Evolutionary conservation across 2,113 vertebrate species (phyloP).

Genomic region (Phalacrocorax pelagicus): DNA sequence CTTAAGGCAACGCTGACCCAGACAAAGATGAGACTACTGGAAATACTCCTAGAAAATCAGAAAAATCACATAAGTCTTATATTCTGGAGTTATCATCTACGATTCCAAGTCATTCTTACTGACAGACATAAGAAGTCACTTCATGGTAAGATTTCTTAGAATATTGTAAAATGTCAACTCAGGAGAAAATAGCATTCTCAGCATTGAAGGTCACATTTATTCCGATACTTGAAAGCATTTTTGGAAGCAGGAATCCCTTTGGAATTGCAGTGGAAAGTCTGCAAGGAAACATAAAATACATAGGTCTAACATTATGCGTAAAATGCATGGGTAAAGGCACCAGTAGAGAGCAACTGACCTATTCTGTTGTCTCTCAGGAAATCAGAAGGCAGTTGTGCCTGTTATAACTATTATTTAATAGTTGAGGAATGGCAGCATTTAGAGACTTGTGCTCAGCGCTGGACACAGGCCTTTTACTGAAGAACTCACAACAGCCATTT

Average conservation of each 20-base stretch:
- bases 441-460: not conserved
- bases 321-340: not conserved
- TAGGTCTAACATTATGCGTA: accelerated
- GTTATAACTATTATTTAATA: not conserved
- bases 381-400: not conserved
- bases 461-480: not conserved
- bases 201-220: not conserved
- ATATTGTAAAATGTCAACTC: accelerated
- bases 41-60: not conserved
- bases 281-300: not conserved
- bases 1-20: not conserved
- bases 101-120: not conserved
- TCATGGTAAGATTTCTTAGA: not conserved
- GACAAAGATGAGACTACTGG: not conserved
- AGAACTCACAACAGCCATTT: constrained; percentile 23
- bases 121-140: not conserved
- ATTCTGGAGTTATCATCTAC: not conserved
- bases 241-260: not conserved
- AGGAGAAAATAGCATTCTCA: not conserved
- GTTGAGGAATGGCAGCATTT: not conserved
- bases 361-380: not conserved
- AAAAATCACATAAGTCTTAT: not conserved
- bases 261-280: not conserved
- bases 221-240: not conserved
- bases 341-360: not conserved